phyloP scores from a whole-genome alignment of 2,797 vertebrate species.

The Danio albolineatus region DNA sequence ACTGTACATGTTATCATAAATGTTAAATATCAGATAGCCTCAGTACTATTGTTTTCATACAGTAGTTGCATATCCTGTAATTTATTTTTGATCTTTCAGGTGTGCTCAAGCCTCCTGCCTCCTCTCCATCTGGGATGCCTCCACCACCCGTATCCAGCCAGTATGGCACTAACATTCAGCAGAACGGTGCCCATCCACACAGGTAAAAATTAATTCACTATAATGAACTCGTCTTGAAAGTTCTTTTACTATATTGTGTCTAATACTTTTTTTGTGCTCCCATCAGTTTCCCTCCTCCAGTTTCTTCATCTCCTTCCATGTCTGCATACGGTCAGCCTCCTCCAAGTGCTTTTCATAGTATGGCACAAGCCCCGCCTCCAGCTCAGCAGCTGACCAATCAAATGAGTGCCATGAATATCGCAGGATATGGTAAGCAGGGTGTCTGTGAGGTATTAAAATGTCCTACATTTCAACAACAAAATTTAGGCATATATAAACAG shows the following conservation, averaged over 20 bases:
- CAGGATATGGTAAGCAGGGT: slow-evolving; percentile 81
- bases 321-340: slow-evolving; percentile 75
- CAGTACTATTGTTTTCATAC: background rate
- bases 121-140: slow-evolving; percentile 73
- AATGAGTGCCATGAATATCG: slow-evolving; percentile 87
- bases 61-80: background rate
- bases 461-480: too few species aligned
- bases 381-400: slow-evolving; percentile 85
- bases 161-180: slow-evolving; percentile 77
- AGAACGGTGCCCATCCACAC: slow-evolving; percentile 78
- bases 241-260: background rate
- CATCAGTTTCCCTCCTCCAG: slow-evolving; percentile 79
- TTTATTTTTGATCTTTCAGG: slow-evolving; percentile 61
- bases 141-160: slow-evolving; percentile 74
- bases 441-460: too few species aligned
- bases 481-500: too few species aligned
- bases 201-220: slow-evolving; percentile 48
- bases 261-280: too few species aligned
- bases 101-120: slow-evolving; percentile 71
- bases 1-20: too few species aligned
- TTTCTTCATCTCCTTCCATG: slow-evolving; percentile 65
- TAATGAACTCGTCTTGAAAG: background rate
- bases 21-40: too few species aligned
- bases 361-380: slow-evolving; percentile 72
- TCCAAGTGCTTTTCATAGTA: slow-evolving; percentile 75